phyloP scores from a whole-genome alignment of 1,140 invertebrate genomes.

The Odontomachus brunneus region DNA sequence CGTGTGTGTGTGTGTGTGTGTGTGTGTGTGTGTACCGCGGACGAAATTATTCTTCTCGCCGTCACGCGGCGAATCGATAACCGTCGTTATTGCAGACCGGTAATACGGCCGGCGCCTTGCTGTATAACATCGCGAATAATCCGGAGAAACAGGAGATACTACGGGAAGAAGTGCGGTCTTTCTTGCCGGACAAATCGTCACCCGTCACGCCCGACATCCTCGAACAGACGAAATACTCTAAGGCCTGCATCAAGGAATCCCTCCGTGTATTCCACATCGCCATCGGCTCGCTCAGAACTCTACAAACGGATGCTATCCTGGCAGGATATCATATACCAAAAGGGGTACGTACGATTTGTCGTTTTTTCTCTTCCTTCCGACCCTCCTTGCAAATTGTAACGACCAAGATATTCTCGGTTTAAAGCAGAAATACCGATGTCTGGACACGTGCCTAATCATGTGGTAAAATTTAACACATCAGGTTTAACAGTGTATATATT shows the following conservation, averaged over 20 bases:
- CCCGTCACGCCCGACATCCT: constrained; percentile 86
- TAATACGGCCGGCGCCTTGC: constrained; percentile 76
- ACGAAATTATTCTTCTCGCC: not conserved
- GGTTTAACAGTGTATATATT: too few species aligned
- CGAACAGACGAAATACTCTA: constrained; percentile 86
- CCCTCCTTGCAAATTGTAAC: too few species aligned
- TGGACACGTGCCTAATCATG: too few species aligned
- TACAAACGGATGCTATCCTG: constrained; percentile 80
- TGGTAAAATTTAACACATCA: too few species aligned
- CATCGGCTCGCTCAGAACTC: constrained; percentile 83
- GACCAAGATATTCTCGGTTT: too few species aligned
- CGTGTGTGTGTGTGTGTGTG: too few species aligned
- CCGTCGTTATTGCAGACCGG: constrained; percentile 74
- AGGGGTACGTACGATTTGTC: constrained; percentile 77
- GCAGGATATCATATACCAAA: constrained; percentile 84
- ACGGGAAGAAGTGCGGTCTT: constrained; percentile 87
- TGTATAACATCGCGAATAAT: constrained; percentile 89
- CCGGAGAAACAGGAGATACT: constrained; percentile 89
- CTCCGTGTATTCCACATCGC: constrained; percentile 86
- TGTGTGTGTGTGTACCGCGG: too few species aligned
- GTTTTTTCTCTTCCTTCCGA: not conserved
- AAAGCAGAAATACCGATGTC: too few species aligned
- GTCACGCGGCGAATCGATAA: constrained; percentile 11
- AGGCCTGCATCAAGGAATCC: constrained; percentile 89
- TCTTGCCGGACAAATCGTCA: constrained; percentile 83